Evolutionary conservation across 2,797 vertebrate genomes (phyloP).

Genomic region (Arremon brunneinucha): DNA sequence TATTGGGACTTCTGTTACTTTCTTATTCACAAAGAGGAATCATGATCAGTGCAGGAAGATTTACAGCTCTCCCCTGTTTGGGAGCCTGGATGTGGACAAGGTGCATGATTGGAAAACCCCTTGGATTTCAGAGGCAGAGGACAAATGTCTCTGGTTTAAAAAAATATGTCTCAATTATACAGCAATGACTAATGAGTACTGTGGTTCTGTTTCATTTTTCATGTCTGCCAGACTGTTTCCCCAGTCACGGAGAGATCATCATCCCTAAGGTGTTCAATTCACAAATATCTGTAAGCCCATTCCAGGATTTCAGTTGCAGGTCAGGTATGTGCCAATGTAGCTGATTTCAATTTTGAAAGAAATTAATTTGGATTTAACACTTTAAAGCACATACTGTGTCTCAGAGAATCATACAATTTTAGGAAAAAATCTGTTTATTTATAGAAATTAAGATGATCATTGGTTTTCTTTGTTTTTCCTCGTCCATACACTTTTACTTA

Average conservation of each 20-base stretch:
- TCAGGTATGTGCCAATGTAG: not conserved
- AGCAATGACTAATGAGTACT: not conserved
- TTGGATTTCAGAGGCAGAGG: not conserved
- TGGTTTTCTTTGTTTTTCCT: not conserved
- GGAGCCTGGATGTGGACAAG: not conserved
- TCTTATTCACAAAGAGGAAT: not conserved
- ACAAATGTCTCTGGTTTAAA: not conserved
- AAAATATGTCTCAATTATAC: not conserved
- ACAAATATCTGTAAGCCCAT: not conserved
- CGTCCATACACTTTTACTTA: not conserved
- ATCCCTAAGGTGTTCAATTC: not conserved
- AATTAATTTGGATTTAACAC: not conserved
- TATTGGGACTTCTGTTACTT: not conserved
- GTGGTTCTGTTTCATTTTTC: not conserved
- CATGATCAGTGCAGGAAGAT: not conserved
- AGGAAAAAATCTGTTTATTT: not conserved
- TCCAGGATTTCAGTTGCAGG: not conserved
- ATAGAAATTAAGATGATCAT: not conserved
- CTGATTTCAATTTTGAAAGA: not conserved
- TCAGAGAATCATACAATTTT: not conserved
- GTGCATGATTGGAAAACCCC: not conserved
- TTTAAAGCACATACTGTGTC: not conserved
- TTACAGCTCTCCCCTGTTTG: not conserved
- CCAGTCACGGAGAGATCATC: accelerated
- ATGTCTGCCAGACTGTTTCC: not conserved